Evolutionary conservation across 2,888 invertebrate genomes (phyloP), one percentile per base, ranked within the genome.

Genomic region (Calliopum simillimum): DNA sequence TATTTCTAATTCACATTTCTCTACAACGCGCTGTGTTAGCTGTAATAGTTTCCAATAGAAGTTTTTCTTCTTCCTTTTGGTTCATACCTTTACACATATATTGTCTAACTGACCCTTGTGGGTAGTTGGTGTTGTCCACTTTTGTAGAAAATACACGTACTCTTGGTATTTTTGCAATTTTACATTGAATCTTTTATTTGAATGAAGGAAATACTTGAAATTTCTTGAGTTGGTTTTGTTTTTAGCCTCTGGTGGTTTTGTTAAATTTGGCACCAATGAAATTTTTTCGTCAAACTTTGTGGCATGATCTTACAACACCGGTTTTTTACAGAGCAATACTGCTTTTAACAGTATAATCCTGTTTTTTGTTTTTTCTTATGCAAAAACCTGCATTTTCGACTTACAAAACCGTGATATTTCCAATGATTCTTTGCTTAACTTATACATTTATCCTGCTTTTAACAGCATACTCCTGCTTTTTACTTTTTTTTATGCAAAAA

Each of bases 171-270:
- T 70, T 64, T 70, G 55, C 69, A 71, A 77, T 76, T 75, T 80
- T 81, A 75, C 78, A 78, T 79, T 80, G 80, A 76, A 81, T 80
- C 76, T 80, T 81, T 80, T 80, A 79, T 79, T 80, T 77, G 75
- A 69, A 71, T 71, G 71, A 76, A 75, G 75, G 72, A 78, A 75
- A 82, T 80, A 79, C 81, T 81, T 79, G 75, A 77, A 78, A 78
- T 76, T 73, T 61, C 71, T 71, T 59, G 41, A 41, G 59, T 12
- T 33, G 41, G 65, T 72, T 62, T 63, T 63, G 67, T 67, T 74
- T 68, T 65, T 61, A 49, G 49, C 71, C 51, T 51, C 62, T 13
- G 16, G 11, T 46, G 46, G 51, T 6, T 61, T 61, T 47, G 33
- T 14, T 55, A 33, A 51, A 21, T 53, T 51, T 41, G 46, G 47